These are phyloP conservation scores for Caradrina kadenii DNA, from an alignment of 2,888 invertebrate genomes.

Conservation along the genomic window DNA sequence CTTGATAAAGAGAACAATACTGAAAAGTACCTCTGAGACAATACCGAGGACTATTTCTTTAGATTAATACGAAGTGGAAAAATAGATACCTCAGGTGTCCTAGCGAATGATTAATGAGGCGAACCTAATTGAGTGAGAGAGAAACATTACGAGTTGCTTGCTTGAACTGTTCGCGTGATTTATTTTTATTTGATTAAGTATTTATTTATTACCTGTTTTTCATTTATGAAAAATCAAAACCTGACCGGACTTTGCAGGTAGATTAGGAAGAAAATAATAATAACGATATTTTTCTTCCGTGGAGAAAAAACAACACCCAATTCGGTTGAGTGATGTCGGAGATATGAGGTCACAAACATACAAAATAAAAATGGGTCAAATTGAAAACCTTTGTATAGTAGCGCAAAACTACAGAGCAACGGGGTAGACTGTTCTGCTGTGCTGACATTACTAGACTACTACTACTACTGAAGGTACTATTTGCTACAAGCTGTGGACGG, in stretches of 20 bases:
- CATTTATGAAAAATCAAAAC: not conserved
- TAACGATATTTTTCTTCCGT: not conserved
- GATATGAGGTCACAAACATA: too few relatives aligned
- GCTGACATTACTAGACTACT: too few relatives aligned
- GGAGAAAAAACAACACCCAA: too few relatives aligned
- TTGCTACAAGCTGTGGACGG: too few relatives aligned
- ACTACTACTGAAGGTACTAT: too few relatives aligned
- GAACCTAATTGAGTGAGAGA: constrained; percentile 32
- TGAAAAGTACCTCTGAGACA: not conserved
- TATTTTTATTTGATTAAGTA: constrained; percentile 20
- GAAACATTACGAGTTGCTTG: constrained; percentile 32
- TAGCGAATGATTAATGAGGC: constrained; percentile 34
- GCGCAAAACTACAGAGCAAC: too few relatives aligned
- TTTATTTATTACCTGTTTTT: not conserved
- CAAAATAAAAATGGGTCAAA: too few relatives aligned
- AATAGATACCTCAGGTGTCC: constrained; percentile 30
- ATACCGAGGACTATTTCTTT: not conserved
- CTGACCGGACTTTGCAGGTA: too few relatives aligned
- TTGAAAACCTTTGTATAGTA: too few relatives aligned
- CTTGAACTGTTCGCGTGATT: constrained; percentile 27
- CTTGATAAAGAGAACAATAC: constrained; percentile 3
- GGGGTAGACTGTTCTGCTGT: too few relatives aligned
- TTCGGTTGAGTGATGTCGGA: too few relatives aligned
- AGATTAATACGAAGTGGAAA: constrained; percentile 20
- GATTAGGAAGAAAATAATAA: too few relatives aligned